These are phyloP conservation scores for Neodiprion pinetum DNA, from an alignment of 1,140 invertebrate genomes.

Conservation along the genomic window DNA sequence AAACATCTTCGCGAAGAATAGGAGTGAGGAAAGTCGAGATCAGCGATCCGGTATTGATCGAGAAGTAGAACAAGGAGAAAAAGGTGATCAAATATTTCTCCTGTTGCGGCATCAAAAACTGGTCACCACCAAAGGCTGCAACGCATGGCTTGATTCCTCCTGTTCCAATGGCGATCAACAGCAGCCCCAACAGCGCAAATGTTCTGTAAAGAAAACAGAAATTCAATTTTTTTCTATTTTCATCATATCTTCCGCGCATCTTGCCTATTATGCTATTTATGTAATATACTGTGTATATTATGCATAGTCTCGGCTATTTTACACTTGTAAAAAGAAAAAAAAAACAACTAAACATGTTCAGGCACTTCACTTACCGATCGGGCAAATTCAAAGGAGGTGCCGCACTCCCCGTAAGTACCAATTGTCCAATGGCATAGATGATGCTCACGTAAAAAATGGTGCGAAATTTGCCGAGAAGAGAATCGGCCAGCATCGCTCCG, in stretches of 20 bases:
- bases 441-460: constrained; percentile 90
- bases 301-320: neutral
- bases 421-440: constrained; percentile 85
- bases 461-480: constrained; percentile 84
- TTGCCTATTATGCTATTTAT: neutral
- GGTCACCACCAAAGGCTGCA: constrained; percentile 96
- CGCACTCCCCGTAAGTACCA: constrained; percentile 77
- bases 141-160: constrained; percentile 99
- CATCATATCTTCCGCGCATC: neutral
- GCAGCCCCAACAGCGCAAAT: constrained; percentile 79
- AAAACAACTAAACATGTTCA: neutral
- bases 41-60: constrained; percentile 91
- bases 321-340: neutral
- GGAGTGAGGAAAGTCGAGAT: constrained; percentile 92
- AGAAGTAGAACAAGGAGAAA: constrained; percentile 94
- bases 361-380: constrained; percentile 65
- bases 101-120: constrained; percentile 85
- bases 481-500: constrained; percentile 89
- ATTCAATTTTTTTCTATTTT: neutral
- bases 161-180: constrained; percentile 87
- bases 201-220: constrained; percentile 61
- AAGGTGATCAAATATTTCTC: constrained; percentile 79
- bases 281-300: neutral
- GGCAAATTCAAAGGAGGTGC: constrained; percentile 67
- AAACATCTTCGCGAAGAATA: constrained; percentile 79